These are phyloP conservation scores for Lithodes maja DNA, from an alignment of 2,888 invertebrate species.

Conservation along the genomic window DNA sequence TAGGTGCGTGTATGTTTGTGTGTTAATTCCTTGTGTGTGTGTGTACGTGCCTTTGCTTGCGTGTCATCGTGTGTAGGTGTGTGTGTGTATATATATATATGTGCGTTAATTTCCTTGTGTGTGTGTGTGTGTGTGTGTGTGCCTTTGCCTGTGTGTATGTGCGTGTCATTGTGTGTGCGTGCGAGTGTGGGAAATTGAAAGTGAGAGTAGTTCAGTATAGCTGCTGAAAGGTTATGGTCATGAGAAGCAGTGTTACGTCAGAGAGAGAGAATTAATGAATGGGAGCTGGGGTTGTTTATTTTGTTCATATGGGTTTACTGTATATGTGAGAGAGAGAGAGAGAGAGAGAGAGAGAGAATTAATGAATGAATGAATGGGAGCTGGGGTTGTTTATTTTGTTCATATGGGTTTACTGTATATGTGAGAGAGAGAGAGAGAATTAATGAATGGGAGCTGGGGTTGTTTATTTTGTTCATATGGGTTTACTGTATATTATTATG, in stretches of 20 bases:
- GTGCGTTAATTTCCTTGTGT: background rate
- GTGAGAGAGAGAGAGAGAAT: background rate
- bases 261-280: background rate
- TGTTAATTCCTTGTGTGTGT: background rate
- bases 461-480: background rate
- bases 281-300: background rate
- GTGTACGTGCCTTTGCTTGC: background rate
- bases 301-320: background rate
- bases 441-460: too few species aligned
- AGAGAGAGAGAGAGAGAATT: conserved; percentile 3
- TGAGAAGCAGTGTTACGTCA: background rate
- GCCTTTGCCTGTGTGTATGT: background rate
- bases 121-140: conserved; percentile 4
- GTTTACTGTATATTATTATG: too few species aligned
- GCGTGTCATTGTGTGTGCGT: background rate
- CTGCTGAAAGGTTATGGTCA: background rate
- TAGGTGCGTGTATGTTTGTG: conserved; percentile 12
- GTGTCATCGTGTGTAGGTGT: background rate
- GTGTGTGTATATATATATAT: background rate
- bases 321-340: conserved; percentile 10
- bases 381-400: background rate
- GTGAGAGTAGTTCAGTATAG: background rate
- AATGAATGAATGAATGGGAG: background rate
- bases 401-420: background rate
- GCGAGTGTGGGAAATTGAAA: background rate